Evolutionary conservation across 2,888 invertebrate species (phyloP).

Genomic region (Temnothorax ravouxi): DNA sequence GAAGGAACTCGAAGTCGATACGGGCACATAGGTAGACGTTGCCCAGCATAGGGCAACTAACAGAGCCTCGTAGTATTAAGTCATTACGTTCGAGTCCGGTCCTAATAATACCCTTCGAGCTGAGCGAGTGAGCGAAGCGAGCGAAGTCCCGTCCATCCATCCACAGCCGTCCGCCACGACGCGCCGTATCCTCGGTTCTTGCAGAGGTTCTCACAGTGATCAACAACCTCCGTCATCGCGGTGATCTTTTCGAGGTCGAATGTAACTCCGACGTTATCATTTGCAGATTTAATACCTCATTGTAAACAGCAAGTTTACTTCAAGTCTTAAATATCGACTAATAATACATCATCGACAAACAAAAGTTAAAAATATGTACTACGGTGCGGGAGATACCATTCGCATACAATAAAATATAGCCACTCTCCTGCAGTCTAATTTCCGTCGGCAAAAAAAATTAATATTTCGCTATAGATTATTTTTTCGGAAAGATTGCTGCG

Average conservation of each 20-base stretch:
- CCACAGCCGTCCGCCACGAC: conserved; percentile 74
- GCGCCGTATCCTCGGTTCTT: conserved; percentile 76
- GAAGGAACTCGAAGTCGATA: conserved; percentile 65
- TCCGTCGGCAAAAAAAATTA: not conserved
- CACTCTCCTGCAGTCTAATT: not conserved
- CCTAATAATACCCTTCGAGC: conserved; percentile 83
- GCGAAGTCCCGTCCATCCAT: conserved; percentile 76
- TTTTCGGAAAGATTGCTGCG: not conserved
- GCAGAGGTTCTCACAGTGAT: conserved; percentile 72
- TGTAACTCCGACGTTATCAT: conserved; percentile 9
- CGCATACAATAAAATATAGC: not conserved
- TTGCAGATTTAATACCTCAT: conserved; percentile 24
- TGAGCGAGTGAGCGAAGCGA: conserved; percentile 74
- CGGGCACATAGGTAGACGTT: conserved; percentile 74
- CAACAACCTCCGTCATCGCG: conserved; percentile 32
- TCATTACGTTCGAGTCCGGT: conserved; percentile 81
- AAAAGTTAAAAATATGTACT: not conserved
- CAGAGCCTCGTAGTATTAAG: conserved; percentile 82
- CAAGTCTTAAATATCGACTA: not conserved
- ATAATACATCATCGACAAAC: not conserved
- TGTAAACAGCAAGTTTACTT: not conserved
- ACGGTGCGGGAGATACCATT: not conserved
- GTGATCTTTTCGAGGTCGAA: not conserved
- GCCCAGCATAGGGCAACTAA: conserved; percentile 76
- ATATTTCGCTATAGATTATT: not conserved